These are phyloP conservation scores for Panopea generosa DNA, from an alignment of 2,888 invertebrate genomes.

Conservation along the genomic window DNA sequence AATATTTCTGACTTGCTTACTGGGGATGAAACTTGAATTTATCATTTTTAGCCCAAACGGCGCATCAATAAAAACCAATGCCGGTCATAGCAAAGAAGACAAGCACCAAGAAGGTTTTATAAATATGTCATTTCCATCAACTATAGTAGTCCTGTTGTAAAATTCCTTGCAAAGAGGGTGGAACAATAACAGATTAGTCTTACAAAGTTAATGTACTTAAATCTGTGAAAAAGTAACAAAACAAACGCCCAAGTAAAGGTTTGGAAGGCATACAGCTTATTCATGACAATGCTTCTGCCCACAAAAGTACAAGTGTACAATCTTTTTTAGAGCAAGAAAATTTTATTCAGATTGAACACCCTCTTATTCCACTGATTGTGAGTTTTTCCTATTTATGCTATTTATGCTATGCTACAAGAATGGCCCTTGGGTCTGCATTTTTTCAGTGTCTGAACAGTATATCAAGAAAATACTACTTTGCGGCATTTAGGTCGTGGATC, in stretches of 20 bases:
- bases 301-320: too few species aligned
- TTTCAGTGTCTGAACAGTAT: constrained; percentile 16
- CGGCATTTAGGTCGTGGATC: background rate
- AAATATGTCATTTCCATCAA: too few species aligned
- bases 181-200: too few species aligned
- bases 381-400: background rate
- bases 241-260: too few species aligned
- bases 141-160: too few species aligned
- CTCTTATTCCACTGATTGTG: too few species aligned
- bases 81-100: constrained; percentile 7
- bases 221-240: too few species aligned
- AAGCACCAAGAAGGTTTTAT: too few species aligned
- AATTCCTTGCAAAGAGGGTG: too few species aligned
- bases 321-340: background rate
- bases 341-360: too few species aligned
- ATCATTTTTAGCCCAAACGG: constrained; percentile 18
- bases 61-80: constrained; percentile 4
- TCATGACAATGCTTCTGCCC: background rate
- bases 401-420: background rate
- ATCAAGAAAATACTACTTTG: constrained; percentile 17
- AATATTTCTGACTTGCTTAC: constrained; percentile 9
- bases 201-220: too few species aligned
- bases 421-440: constrained; percentile 2
- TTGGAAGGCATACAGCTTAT: too few species aligned
- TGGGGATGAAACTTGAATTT: constrained; percentile 12